Conservation (phyloP, 2,888 invertebrate species). For the Agriopis aurantiaria region DNA sequence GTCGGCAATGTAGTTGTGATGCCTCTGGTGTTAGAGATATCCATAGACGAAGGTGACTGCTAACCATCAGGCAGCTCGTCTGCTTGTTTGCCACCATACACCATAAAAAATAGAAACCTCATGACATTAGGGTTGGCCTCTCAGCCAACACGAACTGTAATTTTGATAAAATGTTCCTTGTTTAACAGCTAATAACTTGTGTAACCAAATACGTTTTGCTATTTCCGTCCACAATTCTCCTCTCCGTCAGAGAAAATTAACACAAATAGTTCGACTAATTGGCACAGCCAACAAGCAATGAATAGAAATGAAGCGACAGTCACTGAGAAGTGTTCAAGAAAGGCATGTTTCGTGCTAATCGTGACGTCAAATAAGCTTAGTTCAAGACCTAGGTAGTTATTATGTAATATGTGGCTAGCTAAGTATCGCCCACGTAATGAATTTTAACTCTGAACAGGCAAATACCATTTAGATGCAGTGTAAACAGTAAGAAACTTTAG, state of each 20-base stretch:
- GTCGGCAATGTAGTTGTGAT: too few relatives aligned
- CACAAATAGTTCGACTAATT: slow-evolving; percentile 10
- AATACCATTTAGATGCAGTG: slow-evolving; percentile 42
- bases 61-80: too few relatives aligned
- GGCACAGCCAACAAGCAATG: slow-evolving; percentile 11
- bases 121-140: too few relatives aligned
- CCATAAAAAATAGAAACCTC: too few relatives aligned
- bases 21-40: too few relatives aligned
- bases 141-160: too few relatives aligned
- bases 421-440: slow-evolving; percentile 42
- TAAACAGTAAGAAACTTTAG: slow-evolving; percentile 10
- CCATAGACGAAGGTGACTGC: too few relatives aligned
- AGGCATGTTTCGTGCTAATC: slow-evolving; percentile 31
- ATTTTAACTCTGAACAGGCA: slow-evolving; percentile 51
- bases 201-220: neutral
- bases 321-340: neutral
- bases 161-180: too few relatives aligned
- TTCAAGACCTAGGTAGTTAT: slow-evolving; percentile 13
- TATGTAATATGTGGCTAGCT: neutral
- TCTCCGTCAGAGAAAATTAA: slow-evolving; percentile 9
- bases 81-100: too few relatives aligned
- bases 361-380: slow-evolving; percentile 25
- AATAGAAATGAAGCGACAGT: slow-evolving; percentile 12
- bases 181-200: neutral
- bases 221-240: neutral